These are phyloP conservation scores for Nymphalis c-album DNA, from an alignment of 2,888 invertebrate genomes.

Conservation along the genomic window DNA sequence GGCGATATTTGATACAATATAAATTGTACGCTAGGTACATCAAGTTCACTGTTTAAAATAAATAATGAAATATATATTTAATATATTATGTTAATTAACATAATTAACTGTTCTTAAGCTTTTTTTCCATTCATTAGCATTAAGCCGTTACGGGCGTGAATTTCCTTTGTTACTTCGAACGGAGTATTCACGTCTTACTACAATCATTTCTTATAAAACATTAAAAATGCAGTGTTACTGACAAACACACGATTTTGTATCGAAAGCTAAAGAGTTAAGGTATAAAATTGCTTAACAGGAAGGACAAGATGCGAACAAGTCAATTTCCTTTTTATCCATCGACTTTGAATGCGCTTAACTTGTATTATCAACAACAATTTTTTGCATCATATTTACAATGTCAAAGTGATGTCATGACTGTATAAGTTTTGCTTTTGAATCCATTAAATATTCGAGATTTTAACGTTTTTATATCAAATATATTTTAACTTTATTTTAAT, in stretches of 20 bases:
- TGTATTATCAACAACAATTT: slow-evolving; percentile 8
- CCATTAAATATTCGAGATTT: neutral
- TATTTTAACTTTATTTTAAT: too few species aligned
- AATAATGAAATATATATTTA: too few species aligned
- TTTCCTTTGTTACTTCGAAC: neutral
- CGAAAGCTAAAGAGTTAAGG: neutral
- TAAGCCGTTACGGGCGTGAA: slow-evolving; percentile 1
- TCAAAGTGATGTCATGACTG: slow-evolving; percentile 3
- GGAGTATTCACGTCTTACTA: neutral
- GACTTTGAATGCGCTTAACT: slow-evolving; percentile 14
- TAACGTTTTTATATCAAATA: neutral
- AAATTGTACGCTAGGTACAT: too few species aligned
- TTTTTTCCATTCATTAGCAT: slow-evolving; percentile 1
- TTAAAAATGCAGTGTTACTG: neutral
- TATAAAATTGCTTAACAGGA: neutral
- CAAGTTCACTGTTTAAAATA: too few species aligned
- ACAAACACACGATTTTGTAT: neutral
- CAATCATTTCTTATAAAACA: slow-evolving; percentile 5
- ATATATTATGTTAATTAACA: too few species aligned
- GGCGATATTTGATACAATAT: too few species aligned
- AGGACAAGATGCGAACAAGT: slow-evolving; percentile 6
- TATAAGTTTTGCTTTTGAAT: slow-evolving; percentile 1
- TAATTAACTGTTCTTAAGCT: neutral
- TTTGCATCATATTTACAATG: slow-evolving; percentile 7
- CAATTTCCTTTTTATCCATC: slow-evolving; percentile 11